These are phyloP conservation scores for Leptodirus hochenwartii DNA, from an alignment of 2,888 invertebrate species.

Conservation along the genomic window DNA sequence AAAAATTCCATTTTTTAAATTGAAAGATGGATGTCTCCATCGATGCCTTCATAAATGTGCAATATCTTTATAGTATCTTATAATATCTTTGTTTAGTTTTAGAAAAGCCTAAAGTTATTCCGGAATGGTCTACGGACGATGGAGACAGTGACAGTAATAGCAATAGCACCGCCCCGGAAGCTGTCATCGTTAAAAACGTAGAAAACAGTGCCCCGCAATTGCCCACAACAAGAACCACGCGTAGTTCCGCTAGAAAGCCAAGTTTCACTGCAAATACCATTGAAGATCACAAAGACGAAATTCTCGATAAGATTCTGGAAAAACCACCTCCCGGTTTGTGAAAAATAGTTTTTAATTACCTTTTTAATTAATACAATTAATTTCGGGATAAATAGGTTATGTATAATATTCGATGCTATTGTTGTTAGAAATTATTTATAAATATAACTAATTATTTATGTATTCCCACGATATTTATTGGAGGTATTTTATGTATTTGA, in stretches of 20 bases:
- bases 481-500: no score
- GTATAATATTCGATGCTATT: no score
- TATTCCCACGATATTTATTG: no score
- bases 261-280: slow-evolving; percentile 13
- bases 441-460: no score
- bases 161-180: no score
- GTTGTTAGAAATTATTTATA: no score
- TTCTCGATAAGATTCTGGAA: slow-evolving; percentile 21
- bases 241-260: slow-evolving; percentile 6
- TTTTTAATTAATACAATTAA: no score
- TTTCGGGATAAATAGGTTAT: no score
- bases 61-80: background rate
- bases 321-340: slow-evolving; percentile 16
- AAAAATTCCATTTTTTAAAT: no score
- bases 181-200: no score
- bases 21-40: no score
- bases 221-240: slow-evolving; percentile 12
- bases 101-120: slow-evolving; percentile 6
- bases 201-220: slow-evolving; percentile 13
- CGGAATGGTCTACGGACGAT: slow-evolving; percentile 7
- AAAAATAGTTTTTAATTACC: no score
- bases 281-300: slow-evolving; percentile 20
- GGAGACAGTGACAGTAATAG: slow-evolving; percentile 2
- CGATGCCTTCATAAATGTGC: background rate
- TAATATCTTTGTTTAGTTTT: slow-evolving; percentile 1